Conservation (phyloP, 2,888 invertebrate species). For the Oegoconia quadripuncta region DNA sequence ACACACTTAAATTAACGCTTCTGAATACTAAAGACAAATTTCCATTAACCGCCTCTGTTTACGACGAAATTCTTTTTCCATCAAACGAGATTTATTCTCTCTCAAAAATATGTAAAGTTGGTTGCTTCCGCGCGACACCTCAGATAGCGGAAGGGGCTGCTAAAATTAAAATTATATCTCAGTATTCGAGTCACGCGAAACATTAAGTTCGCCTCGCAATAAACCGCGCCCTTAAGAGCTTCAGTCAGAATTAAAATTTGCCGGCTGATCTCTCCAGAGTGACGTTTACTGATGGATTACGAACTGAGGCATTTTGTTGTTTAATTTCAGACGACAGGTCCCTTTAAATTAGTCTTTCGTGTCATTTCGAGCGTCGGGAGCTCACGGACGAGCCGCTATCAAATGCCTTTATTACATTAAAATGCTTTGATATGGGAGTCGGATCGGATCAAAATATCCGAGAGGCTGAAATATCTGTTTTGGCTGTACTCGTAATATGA, state of each 20-base stretch:
- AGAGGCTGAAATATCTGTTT: not conserved
- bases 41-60: slow-evolving; percentile 67
- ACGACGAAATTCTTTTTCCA: slow-evolving; percentile 66
- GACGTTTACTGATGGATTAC: slow-evolving; percentile 72
- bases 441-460: not conserved
- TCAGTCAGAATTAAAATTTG: slow-evolving; percentile 77
- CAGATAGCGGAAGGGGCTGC: slow-evolving; percentile 52
- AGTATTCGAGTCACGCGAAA: slow-evolving; percentile 75
- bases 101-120: slow-evolving; percentile 74
- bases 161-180: slow-evolving; percentile 75
- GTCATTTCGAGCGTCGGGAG: slow-evolving; percentile 23
- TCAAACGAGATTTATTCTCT: slow-evolving; percentile 70
- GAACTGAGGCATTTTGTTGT: slow-evolving; percentile 34
- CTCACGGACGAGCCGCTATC: slow-evolving; percentile 15
- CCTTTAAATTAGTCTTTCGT: slow-evolving; percentile 26
- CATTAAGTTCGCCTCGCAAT: slow-evolving; percentile 72
- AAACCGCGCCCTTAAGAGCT: slow-evolving; percentile 71
- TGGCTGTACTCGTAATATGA: not conserved
- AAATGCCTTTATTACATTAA: slow-evolving; percentile 18
- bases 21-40: slow-evolving; percentile 64
- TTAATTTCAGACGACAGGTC: slow-evolving; percentile 23
- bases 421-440: not conserved
- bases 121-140: slow-evolving; percentile 47
- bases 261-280: slow-evolving; percentile 63
- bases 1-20: slow-evolving; percentile 40